Base-by-base conservation (phyloP, 2,888 invertebrate genomes). In the Conomelus anceps region DNA sequence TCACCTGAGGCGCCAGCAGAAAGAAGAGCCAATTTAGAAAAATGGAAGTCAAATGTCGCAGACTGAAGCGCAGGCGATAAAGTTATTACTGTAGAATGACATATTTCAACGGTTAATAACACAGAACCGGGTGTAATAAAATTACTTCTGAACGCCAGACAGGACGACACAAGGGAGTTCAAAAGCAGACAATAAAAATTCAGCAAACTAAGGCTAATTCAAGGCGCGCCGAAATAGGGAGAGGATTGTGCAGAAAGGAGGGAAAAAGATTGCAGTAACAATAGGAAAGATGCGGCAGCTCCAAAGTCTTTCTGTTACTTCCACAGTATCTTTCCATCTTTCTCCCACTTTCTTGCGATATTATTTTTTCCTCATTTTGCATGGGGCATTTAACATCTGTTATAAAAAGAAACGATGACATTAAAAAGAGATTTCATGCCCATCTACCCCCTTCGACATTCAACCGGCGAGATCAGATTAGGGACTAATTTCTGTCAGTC, bases 191-290 rank as follows among this genome's bases (percentile, higher is more conserved):
- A 92, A 91, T 91, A 91, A 92, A 92, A 92, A 91, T 91, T 91
- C 91, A 91, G 90, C 91, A 91, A 91, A 90, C 91, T 90, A 90
- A 89, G 90, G 90, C 91, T 92, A 92, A 92, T 92, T 91, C 91
- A 63, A 63, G 63, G n/a, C 63, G 63, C 63, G 63, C 63, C 63
- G n/a, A 63, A 26, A 63, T n/a, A 63, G 63, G 63, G 63, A 63
- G 63, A 63, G 63, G 63, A 63, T 63, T 63, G 63, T 63, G 63
- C 63, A 63, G 91, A 91, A 91, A 91, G 91, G 89, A 89, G 86
- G 91, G 91, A 91, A 91, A 91, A 90, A 90, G 86, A 85, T 22
- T 24, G 90, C 90, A 89, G 89, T 90, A 89, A 90, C 89, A 90
- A 90, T 89, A 89, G 89, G 88, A 90, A 90, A 89, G 88, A 88